Base-by-base conservation (phyloP, 2,113 vertebrate species). In the Nipponia nippon region DNA sequence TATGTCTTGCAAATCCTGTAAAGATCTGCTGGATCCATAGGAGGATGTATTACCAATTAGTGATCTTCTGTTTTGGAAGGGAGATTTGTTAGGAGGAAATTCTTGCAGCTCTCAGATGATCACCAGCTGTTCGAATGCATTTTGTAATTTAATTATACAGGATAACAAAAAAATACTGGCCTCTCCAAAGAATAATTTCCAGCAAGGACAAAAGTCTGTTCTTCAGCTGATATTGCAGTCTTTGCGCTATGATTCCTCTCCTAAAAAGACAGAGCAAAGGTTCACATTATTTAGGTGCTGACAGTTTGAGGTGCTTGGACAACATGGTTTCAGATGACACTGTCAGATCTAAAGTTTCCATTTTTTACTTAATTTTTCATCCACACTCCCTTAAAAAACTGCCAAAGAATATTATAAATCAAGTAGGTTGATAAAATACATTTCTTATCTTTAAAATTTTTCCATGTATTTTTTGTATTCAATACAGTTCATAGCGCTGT, bases 41-140 rank as follows among this genome's bases (percentile, higher is more conserved):
- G 30, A 88, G 16, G 25, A 73, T 53, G 7, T 50, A 38, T 76
- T 58, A 50, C 25, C 11, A 4, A 81, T 91, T 59, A 53, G 23
- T 61, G 62, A 66, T 91, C 62, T 78, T 86, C 58, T 89, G 10
- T 91, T 92, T 77, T 61, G 71, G 70, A 91, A 88, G 16, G 42
- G 27, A 79, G 26, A 79, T 91, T 87, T 79, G n/a, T 70, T 87
- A 94, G 79, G 56, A 91, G 77, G 62, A 94, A 96, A 84, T 92
- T 89, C 83, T 87, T 66, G 55, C 34, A 79, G 63, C 34, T 95
- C 71, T 95, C 40, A 67, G 82, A 46, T 87, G 87, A 89, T 94
- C 52, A 76, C 61, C 87, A 87, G 82, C 89, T 93, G 70, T 93
- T 91, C 49, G 83, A 91, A 80, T 66, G 46, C 38, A 50, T 83